Conservation (phyloP, 1,140 invertebrate genomes). For the Lepidurus couesii region DNA sequence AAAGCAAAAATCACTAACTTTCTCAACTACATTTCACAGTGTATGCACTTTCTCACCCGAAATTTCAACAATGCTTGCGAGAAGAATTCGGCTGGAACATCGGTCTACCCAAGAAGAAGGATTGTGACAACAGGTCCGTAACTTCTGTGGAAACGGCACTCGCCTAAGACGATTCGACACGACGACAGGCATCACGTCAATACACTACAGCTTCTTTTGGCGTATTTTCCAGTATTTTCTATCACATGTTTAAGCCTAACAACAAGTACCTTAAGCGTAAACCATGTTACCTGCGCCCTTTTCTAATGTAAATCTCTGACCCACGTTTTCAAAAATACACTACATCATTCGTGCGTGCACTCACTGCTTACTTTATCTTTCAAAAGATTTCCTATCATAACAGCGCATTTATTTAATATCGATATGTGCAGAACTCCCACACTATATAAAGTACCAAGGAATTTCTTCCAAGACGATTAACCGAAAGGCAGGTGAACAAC, state of each 20-base stretch:
- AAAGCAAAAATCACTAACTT: background rate
- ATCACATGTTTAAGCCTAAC: background rate
- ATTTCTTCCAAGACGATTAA: background rate
- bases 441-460: background rate
- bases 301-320: background rate
- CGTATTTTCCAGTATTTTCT: no score
- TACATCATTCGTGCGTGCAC: background rate
- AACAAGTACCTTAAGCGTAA: background rate
- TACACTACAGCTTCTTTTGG: background rate
- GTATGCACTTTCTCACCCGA: background rate
- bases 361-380: background rate
- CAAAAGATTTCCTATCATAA: background rate
- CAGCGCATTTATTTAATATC: slow-evolving; percentile 14
- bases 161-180: background rate
- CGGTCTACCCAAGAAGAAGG: slow-evolving; percentile 1
- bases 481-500: background rate
- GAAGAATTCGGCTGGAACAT: slow-evolving; percentile 1
- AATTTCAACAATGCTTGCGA: background rate
- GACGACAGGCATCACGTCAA: background rate
- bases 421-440: slow-evolving; percentile 17
- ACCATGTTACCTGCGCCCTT: background rate
- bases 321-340: background rate
- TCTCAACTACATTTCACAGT: background rate
- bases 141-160: background rate
- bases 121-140: background rate